phyloP scores from a whole-genome alignment of 2,888 invertebrate genomes.

The Apamea anceps region DNA sequence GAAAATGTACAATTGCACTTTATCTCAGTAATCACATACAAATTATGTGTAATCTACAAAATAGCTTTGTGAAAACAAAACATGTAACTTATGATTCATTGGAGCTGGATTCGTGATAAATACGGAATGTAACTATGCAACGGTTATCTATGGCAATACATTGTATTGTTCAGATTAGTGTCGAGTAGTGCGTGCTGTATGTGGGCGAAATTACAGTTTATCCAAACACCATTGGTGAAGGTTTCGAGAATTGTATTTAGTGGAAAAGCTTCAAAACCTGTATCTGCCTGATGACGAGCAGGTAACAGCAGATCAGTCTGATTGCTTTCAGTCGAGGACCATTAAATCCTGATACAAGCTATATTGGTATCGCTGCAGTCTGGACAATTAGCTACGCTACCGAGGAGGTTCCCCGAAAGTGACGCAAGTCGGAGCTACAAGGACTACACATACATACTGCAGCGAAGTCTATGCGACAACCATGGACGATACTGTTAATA shows the following conservation, averaged over 20 bases:
- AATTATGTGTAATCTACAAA: conserved; percentile 42
- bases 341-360: neutral
- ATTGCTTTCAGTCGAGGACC: neutral
- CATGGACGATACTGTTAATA: neutral
- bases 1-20: conserved; percentile 1
- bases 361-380: neutral
- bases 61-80: conserved; percentile 38
- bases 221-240: neutral
- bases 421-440: neutral
- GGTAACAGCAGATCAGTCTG: neutral
- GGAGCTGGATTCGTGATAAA: conserved; percentile 44
- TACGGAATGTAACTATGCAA: conserved; percentile 43
- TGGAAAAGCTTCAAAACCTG: neutral
- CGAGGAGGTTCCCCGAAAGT: neutral
- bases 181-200: conserved; percentile 7
- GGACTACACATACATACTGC: neutral
- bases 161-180: conserved; percentile 36
- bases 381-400: neutral
- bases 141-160: conserved; percentile 39
- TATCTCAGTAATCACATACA: conserved; percentile 28
- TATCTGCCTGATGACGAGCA: neutral
- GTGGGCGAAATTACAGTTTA: conserved; percentile 2
- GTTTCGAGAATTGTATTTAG: neutral
- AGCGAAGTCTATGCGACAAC: neutral
- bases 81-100: conserved; percentile 43